Evolutionary conservation across 2,888 invertebrate species (phyloP), one percentile per base, ranked within the genome.

Genomic region (Papilio elwesi): DNA sequence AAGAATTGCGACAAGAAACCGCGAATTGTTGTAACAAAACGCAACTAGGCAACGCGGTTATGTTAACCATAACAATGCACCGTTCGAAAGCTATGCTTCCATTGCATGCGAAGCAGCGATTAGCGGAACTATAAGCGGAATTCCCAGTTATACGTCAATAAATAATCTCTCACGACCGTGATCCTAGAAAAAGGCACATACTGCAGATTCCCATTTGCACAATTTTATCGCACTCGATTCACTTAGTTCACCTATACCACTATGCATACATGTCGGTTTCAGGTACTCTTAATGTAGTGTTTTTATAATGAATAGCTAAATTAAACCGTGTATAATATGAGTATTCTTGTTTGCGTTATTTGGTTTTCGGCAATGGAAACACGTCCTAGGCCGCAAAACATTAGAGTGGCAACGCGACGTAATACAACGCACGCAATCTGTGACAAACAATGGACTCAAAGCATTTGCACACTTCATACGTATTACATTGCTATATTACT

Each of bases 1-100:
- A 69, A 70, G 77, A 80, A 83, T 80, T 80, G 82, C 81, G 79
- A 76, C 82, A 81, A 76, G 64, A 69, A 73, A 73, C 69, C 69
- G 59, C 82, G 80, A 83, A 83, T 80, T 80, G 83, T 87, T 87
- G 83, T 86, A 83, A 82, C 83, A 82, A 83, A 81, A 83, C 81
- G 82, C 83, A 88, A 87, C 87, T 84, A 84, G 83, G 86, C 86
- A 85, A 87, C 85, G 81, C 86, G 86, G 86, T 87, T 87, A 86
- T 84, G 84, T 82, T 84, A 84, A 85, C 84, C 87, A 87, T 87
- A 89, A 90, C 88, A 89, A 87, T 87, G 81, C 80, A 81, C 80
- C 80, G 85, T 84, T 83, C 82, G 82, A 82, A 81, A 79, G 79
- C 74, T 78, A 79, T 79, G 78, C 79, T 81, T 49, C 10, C 13